Conservation (phyloP, 2,888 invertebrate species). For the Eubasilissa splendida region DNA sequence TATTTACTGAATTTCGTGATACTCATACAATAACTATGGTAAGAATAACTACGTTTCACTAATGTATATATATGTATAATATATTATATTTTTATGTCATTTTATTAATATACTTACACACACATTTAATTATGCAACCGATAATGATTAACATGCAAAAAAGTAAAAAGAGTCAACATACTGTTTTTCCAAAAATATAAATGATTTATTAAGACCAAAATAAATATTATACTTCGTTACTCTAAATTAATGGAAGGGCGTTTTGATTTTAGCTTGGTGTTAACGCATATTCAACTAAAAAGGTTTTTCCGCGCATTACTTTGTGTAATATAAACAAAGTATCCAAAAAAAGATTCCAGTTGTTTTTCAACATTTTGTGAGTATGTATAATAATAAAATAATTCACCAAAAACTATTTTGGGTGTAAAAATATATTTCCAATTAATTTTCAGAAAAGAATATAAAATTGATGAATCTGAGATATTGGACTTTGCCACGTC, state of each 20-base stretch:
- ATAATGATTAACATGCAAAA: too few relatives aligned
- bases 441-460: not conserved
- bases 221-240: too few relatives aligned
- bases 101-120: too few relatives aligned
- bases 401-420: not conserved
- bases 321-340: conserved; percentile 53
- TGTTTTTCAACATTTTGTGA: conserved; percentile 46
- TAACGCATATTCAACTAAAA: conserved; percentile 53
- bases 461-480: conserved; percentile 41
- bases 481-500: conserved; percentile 60
- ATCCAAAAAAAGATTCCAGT: conserved; percentile 46
- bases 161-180: too few relatives aligned
- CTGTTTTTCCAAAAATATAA: too few relatives aligned
- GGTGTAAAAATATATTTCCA: not conserved
- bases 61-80: not conserved
- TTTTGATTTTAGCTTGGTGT: conserved; percentile 44
- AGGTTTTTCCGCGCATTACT: conserved; percentile 56
- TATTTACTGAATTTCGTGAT: conserved; percentile 31
- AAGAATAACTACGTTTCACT: not conserved
- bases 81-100: not conserved
- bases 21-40: conserved; percentile 57
- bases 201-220: too few relatives aligned
- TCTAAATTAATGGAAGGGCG: too few relatives aligned
- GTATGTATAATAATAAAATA: not conserved
- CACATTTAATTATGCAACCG: too few relatives aligned